phyloP scores from a whole-genome alignment of 2,888 invertebrate species.

The Deilephila porcellus region DNA sequence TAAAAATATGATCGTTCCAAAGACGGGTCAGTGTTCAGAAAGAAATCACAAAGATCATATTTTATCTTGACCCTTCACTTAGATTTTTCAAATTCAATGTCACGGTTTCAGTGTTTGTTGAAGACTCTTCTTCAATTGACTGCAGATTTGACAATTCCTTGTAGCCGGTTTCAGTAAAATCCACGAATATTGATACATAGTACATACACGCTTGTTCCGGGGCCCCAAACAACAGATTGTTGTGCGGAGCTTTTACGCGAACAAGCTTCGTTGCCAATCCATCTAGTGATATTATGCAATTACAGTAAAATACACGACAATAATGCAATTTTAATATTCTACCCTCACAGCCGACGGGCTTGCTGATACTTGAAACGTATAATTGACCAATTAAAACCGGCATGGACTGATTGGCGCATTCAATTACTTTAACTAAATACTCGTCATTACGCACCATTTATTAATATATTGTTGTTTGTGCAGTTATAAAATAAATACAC shows the following conservation, averaged over 20 bases:
- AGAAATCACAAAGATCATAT: no score
- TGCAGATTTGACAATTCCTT: no score
- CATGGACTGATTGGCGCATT: neutral
- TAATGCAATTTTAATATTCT: conserved; percentile 13
- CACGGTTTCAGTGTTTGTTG: no score
- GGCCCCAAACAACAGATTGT: conserved; percentile 17
- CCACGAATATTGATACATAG: no score
- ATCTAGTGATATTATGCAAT: conserved; percentile 19
- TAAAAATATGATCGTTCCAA: no score
- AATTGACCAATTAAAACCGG: neutral
- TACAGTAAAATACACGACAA: conserved; percentile 6
- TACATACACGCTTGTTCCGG: neutral
- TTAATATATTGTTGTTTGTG: no score
- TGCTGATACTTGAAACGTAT: conserved; percentile 4
- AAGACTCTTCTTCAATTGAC: no score
- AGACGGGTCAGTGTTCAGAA: no score
- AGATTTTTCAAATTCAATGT: no score
- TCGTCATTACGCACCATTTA: neutral
- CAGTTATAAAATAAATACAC: no score
- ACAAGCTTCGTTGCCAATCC: conserved; percentile 24
- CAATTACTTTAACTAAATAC: neutral
- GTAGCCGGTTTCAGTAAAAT: no score
- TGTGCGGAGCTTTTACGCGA: conserved; percentile 19
- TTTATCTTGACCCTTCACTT: no score
- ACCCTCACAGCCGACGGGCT: neutral